phyloP scores from a whole-genome alignment of 1,140 invertebrate species.

The Macrobrachium nipponense region DNA sequence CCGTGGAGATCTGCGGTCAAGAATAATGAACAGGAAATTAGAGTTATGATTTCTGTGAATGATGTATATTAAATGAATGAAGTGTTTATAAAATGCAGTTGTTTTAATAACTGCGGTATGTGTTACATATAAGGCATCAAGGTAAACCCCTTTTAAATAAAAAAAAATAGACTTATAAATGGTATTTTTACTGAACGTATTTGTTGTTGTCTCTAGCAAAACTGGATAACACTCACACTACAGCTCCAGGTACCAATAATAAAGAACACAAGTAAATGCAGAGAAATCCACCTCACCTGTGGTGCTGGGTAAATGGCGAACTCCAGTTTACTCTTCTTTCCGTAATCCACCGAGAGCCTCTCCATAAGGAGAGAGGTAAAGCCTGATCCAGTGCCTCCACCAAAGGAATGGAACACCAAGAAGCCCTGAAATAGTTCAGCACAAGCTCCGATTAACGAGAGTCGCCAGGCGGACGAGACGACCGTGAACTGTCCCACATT shows the following conservation, averaged over 20 bases:
- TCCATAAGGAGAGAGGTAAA: constrained; percentile 15
- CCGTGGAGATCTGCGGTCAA: constrained; percentile 68
- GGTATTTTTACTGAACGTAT: no score
- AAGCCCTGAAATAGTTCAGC: not conserved
- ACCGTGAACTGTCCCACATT: no score
- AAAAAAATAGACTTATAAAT: no score
- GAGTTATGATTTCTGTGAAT: not conserved
- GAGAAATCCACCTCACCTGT: not conserved
- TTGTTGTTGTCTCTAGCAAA: no score
- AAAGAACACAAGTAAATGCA: no score
- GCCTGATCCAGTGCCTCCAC: constrained; percentile 12
- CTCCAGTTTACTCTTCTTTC: constrained; percentile 15
- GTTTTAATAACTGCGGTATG: no score
- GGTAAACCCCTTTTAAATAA: no score
- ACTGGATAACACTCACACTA: no score
- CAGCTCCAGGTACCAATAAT: no score
- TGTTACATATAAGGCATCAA: no score
- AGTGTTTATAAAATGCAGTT: no score
- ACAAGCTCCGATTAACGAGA: not conserved
- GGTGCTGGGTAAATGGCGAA: constrained; percentile 16
- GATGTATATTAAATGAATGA: not conserved
- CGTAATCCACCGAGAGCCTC: constrained; percentile 9
- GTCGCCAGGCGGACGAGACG: no score
- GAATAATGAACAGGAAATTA: constrained; percentile 73
- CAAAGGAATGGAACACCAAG: constrained; percentile 11